A percentile compares a stretch with the other conserved stretches of the same genome.
Conservation (phyloP, 2,888 invertebrate species). For the Leucophenga maculata region DNA sequence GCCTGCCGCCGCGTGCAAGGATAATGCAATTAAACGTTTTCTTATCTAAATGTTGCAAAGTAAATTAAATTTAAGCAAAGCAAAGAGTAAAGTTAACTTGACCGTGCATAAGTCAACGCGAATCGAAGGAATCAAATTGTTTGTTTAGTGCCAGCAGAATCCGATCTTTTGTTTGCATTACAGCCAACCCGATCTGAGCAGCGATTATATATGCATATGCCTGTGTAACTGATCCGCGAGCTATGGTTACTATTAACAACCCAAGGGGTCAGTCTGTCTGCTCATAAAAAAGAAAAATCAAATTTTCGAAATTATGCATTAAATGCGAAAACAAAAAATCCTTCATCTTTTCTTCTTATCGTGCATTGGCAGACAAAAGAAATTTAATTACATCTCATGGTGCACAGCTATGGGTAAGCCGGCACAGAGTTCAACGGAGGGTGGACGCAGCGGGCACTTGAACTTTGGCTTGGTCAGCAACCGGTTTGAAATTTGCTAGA, state of each 20-base stretch:
- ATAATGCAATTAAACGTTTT: conserved; percentile 56
- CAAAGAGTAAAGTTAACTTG: conserved; percentile 19
- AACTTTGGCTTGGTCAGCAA: conserved; percentile 35
- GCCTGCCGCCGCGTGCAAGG: conserved; percentile 27
- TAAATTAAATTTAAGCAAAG: too few relatives aligned
- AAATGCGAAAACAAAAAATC: conserved; percentile 63
- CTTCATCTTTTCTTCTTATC: conserved; percentile 54
- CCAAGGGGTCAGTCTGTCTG: conserved; percentile 54
- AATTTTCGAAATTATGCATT: conserved; percentile 63
- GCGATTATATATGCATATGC: conserved; percentile 11
- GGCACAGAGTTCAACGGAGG: not conserved
- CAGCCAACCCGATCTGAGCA: not conserved
- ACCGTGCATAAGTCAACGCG: conserved; percentile 53
- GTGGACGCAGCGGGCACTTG: conserved; percentile 40
- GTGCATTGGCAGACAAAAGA: conserved; percentile 46
- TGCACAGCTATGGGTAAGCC: not conserved
- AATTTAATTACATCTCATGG: conserved; percentile 49
- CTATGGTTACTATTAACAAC: conserved; percentile 19
- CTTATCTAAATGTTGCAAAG: conserved; percentile 12
- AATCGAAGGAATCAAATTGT: conserved; percentile 48
- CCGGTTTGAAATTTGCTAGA: conserved; percentile 32
- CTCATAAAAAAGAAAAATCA: conserved; percentile 53
- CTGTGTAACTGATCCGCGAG: conserved; percentile 50
- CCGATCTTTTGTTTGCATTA: conserved; percentile 43
- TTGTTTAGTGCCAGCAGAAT: conserved; percentile 60